phyloP scores from a whole-genome alignment of 2,113 vertebrate genomes.

The Lepus timidus region DNA sequence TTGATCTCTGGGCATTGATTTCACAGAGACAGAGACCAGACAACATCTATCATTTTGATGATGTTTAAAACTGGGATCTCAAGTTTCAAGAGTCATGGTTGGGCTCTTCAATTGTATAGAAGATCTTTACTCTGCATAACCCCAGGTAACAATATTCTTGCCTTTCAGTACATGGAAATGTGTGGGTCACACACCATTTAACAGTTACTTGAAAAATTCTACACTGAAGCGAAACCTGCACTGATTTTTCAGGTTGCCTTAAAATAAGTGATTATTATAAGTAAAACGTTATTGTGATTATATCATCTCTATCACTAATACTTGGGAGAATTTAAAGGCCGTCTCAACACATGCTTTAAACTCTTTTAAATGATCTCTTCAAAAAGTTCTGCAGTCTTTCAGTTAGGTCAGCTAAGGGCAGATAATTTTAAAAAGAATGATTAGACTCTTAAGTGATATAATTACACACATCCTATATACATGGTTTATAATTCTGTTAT shows the following conservation, averaged over 20 bases:
- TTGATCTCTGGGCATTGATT: neutral
- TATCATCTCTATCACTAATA: neutral
- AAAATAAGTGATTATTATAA: neutral
- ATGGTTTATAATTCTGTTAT: neutral
- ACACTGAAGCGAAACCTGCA: conserved; percentile 31
- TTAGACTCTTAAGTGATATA: neutral
- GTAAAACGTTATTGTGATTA: neutral
- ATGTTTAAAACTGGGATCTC: conserved; percentile 28
- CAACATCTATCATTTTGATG: neutral
- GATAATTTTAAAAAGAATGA: neutral
- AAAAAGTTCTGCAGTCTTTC: neutral
- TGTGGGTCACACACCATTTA: neutral
- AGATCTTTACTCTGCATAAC: neutral
- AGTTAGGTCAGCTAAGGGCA: neutral
- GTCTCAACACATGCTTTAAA: neutral
- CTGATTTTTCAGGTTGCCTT: neutral
- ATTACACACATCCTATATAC: neutral
- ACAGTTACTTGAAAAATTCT: neutral
- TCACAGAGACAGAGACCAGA: neutral
- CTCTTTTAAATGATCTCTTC: neutral
- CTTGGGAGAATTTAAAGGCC: neutral
- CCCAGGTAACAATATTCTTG: too few relatives aligned
- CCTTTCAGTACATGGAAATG: neutral
- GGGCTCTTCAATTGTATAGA: neutral
- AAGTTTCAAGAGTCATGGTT: neutral